phyloP scores from a whole-genome alignment of 2,888 invertebrate species.

The Scaptomyza reducta region DNA sequence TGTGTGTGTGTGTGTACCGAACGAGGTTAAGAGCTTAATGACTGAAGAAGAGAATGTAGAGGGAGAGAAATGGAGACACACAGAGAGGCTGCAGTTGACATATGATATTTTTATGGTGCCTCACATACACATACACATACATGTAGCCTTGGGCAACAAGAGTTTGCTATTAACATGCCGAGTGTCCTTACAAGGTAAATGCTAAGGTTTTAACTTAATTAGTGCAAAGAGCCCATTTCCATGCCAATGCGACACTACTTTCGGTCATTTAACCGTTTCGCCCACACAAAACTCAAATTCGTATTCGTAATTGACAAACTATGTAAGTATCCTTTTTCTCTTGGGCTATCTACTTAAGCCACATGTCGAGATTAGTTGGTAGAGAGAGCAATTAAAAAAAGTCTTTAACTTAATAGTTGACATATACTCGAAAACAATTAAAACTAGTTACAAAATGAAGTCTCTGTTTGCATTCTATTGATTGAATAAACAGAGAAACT shows the following conservation, averaged over 20 bases:
- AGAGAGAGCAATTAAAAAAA: background rate
- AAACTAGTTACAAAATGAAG: no score
- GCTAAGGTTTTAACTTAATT: conserved; percentile 76
- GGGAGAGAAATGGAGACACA: conserved; percentile 3
- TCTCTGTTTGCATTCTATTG: background rate
- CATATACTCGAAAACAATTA: no score
- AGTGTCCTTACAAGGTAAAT: conserved; percentile 66
- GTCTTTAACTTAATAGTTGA: background rate
- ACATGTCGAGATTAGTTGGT: background rate
- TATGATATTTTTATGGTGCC: conserved; percentile 78
- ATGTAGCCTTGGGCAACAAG: conserved; percentile 50
- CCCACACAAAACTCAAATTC: background rate
- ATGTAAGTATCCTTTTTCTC: conserved; percentile 24
- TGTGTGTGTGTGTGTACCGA: conserved; percentile 26
- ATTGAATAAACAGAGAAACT: background rate
- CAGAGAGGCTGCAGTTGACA: conserved; percentile 68
- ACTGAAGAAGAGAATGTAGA: conserved; percentile 23
- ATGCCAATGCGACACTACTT: conserved; percentile 51
- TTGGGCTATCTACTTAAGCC: background rate
- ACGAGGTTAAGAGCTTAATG: conserved; percentile 79
- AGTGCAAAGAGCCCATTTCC: conserved; percentile 50
- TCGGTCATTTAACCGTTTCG: conserved; percentile 55
- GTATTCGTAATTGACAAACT: conserved; percentile 33
- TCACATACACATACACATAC: conserved; percentile 12
- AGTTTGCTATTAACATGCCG: conserved; percentile 68